Evolutionary conservation across 30 jellyfish, hydroid and myxozoan genomes (phyloP), one percentile per base, ranked within the genome.

Genomic region (Pelagia noctiluca): DNA sequence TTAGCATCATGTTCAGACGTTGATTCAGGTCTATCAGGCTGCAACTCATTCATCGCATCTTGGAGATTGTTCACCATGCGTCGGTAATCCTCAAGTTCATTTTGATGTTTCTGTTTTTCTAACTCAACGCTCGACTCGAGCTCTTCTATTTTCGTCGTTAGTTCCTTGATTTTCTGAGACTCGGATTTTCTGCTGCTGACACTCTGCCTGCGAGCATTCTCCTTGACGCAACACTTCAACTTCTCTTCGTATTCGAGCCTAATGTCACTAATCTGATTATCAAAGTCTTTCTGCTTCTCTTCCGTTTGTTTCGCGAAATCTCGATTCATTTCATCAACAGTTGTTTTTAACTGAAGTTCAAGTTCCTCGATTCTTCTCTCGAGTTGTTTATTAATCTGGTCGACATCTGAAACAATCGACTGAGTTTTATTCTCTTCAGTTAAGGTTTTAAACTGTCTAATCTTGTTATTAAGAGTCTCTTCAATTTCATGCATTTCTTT

Each of bases 181-280:
- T 94, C 99, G 0, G 99, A 82, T 50, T 88, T 88, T 46, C 99
- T 80, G 50, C 86, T 96, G 53, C 96, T 89, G 2, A 85, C 90
- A 38, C 97, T 83, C 61, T 85, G 96, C 73, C 99, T 36, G n/a
- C 99, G 79, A 46, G 94, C 79, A 47, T 93, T 96, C 28, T 94
- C 99, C 63, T 94, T 88, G 42, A 89, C 67, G 47, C 99, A 82
- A 50, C 83, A 81, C 42, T 94, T 94, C 77, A 94, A 49, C 70
- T 88, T 94, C 83, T 94, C 99, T 50, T 94, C 99, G 50, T 94
- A 94, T 50, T 94, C 97, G 61, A 54, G 76, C 60, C 99, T 75
- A 36, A 94, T 88, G 65, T 94, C 97, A 34, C 63, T 86, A 30
- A 94, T 80, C 35, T 94, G 97, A 21, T 87, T 76, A n/a, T 94